Conservation (phyloP, 2,888 invertebrate genomes). For the Macaria liturata region DNA sequence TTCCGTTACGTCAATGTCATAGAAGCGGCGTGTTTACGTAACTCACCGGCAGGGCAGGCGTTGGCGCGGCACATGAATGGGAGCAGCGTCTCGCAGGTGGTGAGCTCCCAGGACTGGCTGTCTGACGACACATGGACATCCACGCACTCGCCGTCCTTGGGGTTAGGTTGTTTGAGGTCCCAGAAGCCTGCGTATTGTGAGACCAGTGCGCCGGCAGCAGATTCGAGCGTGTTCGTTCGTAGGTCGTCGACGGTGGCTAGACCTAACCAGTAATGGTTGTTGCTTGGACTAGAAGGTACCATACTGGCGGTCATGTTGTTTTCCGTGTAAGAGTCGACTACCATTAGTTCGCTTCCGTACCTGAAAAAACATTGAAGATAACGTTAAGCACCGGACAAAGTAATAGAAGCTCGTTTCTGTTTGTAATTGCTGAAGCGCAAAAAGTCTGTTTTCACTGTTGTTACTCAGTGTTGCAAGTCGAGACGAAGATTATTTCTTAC, state of each 20-base stretch:
- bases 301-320: conserved; percentile 95
- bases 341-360: conserved; percentile 97
- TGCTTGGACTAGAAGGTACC: conserved; percentile 87
- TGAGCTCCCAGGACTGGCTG: conserved; percentile 95
- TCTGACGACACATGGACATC: conserved; percentile 88
- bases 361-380: conserved; percentile 75
- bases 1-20: conserved; percentile 33
- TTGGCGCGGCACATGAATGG: conserved; percentile 96
- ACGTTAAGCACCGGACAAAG: neutral
- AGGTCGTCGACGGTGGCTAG: conserved; percentile 95
- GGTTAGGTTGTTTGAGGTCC: conserved; percentile 95
- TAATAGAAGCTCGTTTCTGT: neutral
- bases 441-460: neutral
- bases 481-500: neutral
- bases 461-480: neutral
- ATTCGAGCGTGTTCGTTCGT: conserved; percentile 96
- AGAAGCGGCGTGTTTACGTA: conserved; percentile 31
- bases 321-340: conserved; percentile 94
- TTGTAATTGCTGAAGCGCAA: neutral
- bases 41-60: conserved; percentile 92
- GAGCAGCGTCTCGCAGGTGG: conserved; percentile 95
- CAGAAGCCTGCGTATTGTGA: conserved; percentile 98
- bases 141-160: conserved; percentile 95
- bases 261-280: conserved; percentile 94
- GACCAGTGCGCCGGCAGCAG: conserved; percentile 94